Evolutionary conservation across 1,140 invertebrate genomes (phyloP).

Genomic region (Parapsyche elsis): DNA sequence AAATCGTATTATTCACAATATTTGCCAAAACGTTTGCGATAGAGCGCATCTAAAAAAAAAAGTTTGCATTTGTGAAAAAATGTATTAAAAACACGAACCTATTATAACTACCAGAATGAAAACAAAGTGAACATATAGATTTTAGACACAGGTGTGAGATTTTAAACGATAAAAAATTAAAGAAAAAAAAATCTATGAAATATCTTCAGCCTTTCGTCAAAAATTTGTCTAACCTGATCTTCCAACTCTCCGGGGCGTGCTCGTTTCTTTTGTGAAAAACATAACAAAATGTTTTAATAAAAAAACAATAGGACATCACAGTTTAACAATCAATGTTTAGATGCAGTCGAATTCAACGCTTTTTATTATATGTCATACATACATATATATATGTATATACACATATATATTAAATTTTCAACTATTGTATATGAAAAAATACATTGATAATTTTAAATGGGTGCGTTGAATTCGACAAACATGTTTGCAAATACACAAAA

Average conservation of each 20-base stretch:
- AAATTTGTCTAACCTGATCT: constrained; percentile 54
- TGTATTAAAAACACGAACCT: constrained; percentile 29
- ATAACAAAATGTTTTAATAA: constrained; percentile 46
- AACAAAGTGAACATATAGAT: constrained; percentile 38
- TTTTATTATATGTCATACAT: background rate
- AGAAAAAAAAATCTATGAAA: constrained; percentile 34
- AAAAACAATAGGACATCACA: constrained; percentile 36
- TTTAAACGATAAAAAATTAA: constrained; percentile 10
- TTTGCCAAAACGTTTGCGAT: constrained; percentile 15
- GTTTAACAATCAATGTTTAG: constrained; percentile 23
- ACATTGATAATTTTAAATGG: too few species aligned
- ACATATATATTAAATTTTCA: too few species aligned
- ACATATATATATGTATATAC: too few species aligned
- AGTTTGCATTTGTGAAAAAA: constrained; percentile 13
- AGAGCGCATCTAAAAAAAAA: constrained; percentile 25
- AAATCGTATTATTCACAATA: constrained; percentile 38
- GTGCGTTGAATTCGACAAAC: background rate
- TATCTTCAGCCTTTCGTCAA: constrained; percentile 26
- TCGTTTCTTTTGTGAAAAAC: constrained; percentile 56
- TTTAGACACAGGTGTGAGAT: constrained; percentile 44
- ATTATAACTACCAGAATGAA: constrained; percentile 36
- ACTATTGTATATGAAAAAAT: too few species aligned
- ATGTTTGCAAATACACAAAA: background rate
- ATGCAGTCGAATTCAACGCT: background rate
- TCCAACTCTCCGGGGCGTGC: constrained; percentile 55